These are phyloP conservation scores for Porites lutea DNA, from an alignment of 64 coral and sea anemone species.

Conservation along the genomic window DNA sequence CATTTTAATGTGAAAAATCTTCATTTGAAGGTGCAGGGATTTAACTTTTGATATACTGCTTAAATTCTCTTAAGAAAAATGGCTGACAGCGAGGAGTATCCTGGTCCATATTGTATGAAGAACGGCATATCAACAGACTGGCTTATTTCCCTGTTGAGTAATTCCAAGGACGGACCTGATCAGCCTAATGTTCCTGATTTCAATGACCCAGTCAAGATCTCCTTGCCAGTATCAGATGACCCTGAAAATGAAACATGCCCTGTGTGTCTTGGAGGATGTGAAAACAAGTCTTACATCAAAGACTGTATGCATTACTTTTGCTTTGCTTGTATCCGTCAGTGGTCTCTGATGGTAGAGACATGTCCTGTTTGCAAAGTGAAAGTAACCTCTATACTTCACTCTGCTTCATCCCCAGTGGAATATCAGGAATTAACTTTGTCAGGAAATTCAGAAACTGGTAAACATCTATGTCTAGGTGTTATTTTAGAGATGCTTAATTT, in stretches of 20 bases:
- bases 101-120: slow-evolving; percentile 48
- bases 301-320: slow-evolving; percentile 53
- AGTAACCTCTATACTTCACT: slow-evolving; percentile 57
- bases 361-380: slow-evolving; percentile 44
- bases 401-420: slow-evolving; percentile 42
- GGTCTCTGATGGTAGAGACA: slow-evolving; percentile 53
- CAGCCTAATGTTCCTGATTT: slow-evolving; percentile 42
- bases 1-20: too few species aligned
- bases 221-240: slow-evolving; percentile 41
- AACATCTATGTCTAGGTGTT: slow-evolving; percentile 33
- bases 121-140: slow-evolving; percentile 39
- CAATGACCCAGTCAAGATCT: slow-evolving; percentile 39
- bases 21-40: too few species aligned
- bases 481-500: slow-evolving; percentile 42
- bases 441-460: slow-evolving; percentile 44
- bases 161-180: slow-evolving; percentile 25
- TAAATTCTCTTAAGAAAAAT: slow-evolving; percentile 38
- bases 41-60: not conserved
- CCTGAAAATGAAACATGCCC: slow-evolving; percentile 44
- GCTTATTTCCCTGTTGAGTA: slow-evolving; percentile 26
- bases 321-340: slow-evolving; percentile 42
- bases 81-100: slow-evolving; percentile 40
- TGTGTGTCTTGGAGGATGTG: slow-evolving; percentile 50
- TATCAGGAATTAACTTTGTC: slow-evolving; percentile 47
- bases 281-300: slow-evolving; percentile 51